Evolutionary conservation across 2,888 invertebrate genomes (phyloP).

Genomic region (Tanypteryx hageni): DNA sequence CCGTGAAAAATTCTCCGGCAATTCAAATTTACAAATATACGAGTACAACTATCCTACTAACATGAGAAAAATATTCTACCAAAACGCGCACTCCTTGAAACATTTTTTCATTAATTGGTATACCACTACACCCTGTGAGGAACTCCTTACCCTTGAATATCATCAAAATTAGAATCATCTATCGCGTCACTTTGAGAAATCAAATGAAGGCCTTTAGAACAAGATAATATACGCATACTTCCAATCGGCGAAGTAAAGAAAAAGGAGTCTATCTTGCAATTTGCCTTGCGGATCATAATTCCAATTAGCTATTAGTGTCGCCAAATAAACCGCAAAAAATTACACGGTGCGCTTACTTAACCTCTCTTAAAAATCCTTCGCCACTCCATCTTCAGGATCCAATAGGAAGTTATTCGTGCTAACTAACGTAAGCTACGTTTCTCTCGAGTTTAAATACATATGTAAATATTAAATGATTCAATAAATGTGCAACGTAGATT

Average conservation of each 20-base stretch:
- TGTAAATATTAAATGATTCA: no score
- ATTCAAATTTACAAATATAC: background rate
- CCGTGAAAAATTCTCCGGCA: background rate
- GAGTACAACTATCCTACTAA: background rate
- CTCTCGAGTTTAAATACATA: no score
- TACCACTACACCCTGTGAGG: background rate
- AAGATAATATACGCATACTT: slow-evolving; percentile 37
- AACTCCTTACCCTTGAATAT: slow-evolving; percentile 16
- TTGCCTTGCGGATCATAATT: background rate
- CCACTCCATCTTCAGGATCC: no score
- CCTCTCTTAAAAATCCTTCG: no score
- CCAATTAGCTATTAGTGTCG: no score
- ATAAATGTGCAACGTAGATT: no score
- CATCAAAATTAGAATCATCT: slow-evolving; percentile 53
- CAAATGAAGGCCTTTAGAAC: slow-evolving; percentile 36
- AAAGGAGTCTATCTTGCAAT: background rate
- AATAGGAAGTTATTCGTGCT: no score
- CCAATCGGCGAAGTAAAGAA: slow-evolving; percentile 52
- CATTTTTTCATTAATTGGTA: background rate
- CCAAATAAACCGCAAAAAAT: no score
- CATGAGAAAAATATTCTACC: background rate
- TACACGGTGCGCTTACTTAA: no score
- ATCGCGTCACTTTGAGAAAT: slow-evolving; percentile 49
- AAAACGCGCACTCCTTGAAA: background rate
- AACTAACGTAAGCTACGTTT: no score